Percentiles rank a stretch among this genome's conserved stretches.
phyloP scores from a whole-genome alignment of 2,113 vertebrate species.

The Sisor rabdophorus region DNA sequence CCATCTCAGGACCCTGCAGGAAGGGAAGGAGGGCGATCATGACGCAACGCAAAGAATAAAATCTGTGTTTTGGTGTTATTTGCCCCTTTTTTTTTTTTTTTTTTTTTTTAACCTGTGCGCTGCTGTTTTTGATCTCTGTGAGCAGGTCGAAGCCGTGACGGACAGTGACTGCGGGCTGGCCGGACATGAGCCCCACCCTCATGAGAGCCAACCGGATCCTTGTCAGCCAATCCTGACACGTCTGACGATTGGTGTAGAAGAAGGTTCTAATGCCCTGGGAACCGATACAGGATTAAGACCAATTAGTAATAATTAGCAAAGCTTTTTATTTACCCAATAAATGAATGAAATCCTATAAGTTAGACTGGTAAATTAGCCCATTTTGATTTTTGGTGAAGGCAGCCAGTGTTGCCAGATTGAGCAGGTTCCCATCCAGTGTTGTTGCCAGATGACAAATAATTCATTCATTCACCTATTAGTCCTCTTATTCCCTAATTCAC shows the following conservation, averaged over 20 bases:
- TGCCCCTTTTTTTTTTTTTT: too few species aligned
- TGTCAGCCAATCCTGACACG: conserved; percentile 95
- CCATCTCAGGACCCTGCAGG: conserved; percentile 83
- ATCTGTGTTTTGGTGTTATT: neutral
- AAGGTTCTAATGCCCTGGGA: conserved; percentile 91
- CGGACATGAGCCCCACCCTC: conserved; percentile 93
- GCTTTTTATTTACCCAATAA: too few species aligned
- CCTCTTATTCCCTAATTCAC: too few species aligned
- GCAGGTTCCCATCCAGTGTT: too few species aligned
- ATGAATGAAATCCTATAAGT: too few species aligned
- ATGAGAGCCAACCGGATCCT: conserved; percentile 93
- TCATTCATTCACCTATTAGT: too few species aligned
- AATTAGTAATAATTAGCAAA: too few species aligned
- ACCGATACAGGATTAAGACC: neutral
- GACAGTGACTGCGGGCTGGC: conserved; percentile 93
- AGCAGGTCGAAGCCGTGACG: conserved; percentile 95
- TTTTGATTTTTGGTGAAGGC: too few species aligned
- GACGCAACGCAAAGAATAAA: neutral
- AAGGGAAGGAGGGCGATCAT: neutral
- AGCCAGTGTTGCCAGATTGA: too few species aligned
- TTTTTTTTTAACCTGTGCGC: conserved; percentile 80
- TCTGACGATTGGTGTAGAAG: conserved; percentile 97
- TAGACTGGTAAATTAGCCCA: too few species aligned
- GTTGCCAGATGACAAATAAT: too few species aligned
- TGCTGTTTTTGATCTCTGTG: conserved; percentile 88